Percentiles rank a stretch among this genome's conserved stretches.
Conservation (phyloP, 1,140 invertebrate genomes). For the Drosophila repletoides region DNA sequence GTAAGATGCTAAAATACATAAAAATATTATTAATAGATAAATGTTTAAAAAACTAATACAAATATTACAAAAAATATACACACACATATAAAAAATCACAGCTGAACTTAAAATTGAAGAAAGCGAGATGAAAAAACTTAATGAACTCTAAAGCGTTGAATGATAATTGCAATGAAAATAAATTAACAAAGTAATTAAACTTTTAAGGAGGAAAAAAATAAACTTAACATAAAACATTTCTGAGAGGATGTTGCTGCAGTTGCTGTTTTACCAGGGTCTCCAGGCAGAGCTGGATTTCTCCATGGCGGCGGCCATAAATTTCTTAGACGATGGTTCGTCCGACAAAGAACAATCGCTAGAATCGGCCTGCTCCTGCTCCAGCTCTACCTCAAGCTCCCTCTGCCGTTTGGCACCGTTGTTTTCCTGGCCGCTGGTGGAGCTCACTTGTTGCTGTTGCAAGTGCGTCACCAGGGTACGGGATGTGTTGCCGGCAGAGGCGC, state of each 20-base stretch:
- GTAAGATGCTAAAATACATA: conserved; percentile 49
- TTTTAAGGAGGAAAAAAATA: conserved; percentile 1
- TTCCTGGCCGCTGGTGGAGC: conserved; percentile 68
- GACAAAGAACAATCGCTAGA: conserved; percentile 72
- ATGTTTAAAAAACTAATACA: conserved; percentile 21
- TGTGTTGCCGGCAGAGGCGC: conserved; percentile 29
- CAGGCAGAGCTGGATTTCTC: conserved; percentile 56
- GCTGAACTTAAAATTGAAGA: conserved; percentile 77
- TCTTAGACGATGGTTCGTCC: conserved; percentile 66
- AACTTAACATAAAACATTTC: conserved; percentile 57
- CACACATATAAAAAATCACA: conserved; percentile 69
- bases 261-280: conserved; percentile 50
- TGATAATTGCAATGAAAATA: conserved; percentile 59
- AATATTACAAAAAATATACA: conserved; percentile 72
- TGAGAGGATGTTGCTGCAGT: neutral
- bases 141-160: conserved; percentile 43
- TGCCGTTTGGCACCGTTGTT: conserved; percentile 45
- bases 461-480: conserved; percentile 39
- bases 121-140: conserved; percentile 38
- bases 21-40: conserved; percentile 42
- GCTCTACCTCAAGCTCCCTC: conserved; percentile 35
- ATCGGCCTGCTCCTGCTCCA: conserved; percentile 46
- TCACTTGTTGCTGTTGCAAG: conserved; percentile 80
- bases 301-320: conserved; percentile 58
- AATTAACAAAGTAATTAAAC: conserved; percentile 58